phyloP scores from a whole-genome alignment of 2,888 invertebrate genomes.

The Heliconius aoede region DNA sequence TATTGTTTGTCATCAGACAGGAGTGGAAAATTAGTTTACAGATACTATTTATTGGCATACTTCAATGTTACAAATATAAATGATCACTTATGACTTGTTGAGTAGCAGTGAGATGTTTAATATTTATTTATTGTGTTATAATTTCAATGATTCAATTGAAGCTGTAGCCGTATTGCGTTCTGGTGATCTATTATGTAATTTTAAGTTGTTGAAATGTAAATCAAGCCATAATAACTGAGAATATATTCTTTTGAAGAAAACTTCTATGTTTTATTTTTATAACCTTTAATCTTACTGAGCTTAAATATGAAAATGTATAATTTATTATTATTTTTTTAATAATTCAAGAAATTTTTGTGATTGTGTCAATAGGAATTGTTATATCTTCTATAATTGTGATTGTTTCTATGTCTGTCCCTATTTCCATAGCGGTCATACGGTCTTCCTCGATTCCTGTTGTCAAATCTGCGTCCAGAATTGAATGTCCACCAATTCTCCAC shows the following conservation, averaged over 20 bases:
- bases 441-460: constrained; percentile 61
- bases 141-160: constrained; percentile 69
- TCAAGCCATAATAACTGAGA: constrained; percentile 84
- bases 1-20: constrained; percentile 68
- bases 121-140: constrained; percentile 80
- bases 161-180: constrained; percentile 80
- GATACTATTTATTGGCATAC: constrained; percentile 74
- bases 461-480: constrained; percentile 61
- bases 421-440: constrained; percentile 57
- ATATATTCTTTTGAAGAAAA: constrained; percentile 82
- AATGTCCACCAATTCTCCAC: constrained; percentile 82
- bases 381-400: constrained; percentile 50
- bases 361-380: constrained; percentile 45
- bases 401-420: constrained; percentile 51
- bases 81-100: constrained; percentile 78
- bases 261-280: constrained; percentile 55
- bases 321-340: constrained; percentile 16
- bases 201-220: constrained; percentile 84
- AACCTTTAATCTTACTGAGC: constrained; percentile 31
- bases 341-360: constrained; percentile 30
- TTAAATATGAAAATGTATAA: constrained; percentile 7
- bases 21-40: constrained; percentile 63
- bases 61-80: constrained; percentile 79
- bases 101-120: constrained; percentile 79
- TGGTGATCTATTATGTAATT: constrained; percentile 82